These are phyloP conservation scores for Drosophila longiperda DNA, from an alignment of 2,888 invertebrate species.

Conservation along the genomic window DNA sequence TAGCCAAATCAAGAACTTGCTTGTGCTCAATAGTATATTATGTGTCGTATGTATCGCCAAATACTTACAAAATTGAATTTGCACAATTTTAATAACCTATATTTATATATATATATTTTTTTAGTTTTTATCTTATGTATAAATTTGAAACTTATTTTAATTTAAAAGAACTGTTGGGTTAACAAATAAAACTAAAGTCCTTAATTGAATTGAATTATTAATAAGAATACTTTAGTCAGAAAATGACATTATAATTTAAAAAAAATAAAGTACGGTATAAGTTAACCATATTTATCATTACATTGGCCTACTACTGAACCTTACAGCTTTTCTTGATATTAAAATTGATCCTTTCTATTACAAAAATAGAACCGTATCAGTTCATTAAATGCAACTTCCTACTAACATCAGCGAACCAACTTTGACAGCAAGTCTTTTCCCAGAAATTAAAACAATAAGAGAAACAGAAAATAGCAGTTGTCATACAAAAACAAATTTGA, in stretches of 20 bases:
- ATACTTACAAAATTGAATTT: background rate
- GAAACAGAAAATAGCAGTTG: background rate
- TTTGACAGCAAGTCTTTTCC: constrained; percentile 45
- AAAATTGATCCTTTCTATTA: background rate
- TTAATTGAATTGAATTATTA: too few species aligned
- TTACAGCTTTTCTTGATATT: background rate
- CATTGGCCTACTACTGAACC: too few species aligned
- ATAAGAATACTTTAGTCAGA: background rate
- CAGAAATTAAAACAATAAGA: constrained; percentile 32
- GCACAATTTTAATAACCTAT: background rate
- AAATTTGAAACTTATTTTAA: background rate
- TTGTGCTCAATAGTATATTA: background rate
- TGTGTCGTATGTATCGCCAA: background rate
- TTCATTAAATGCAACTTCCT: too few species aligned
- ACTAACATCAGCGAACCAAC: constrained; percentile 16
- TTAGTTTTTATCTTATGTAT: background rate
- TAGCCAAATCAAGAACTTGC: background rate
- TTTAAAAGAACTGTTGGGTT: background rate
- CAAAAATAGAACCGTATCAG: background rate
- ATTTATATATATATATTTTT: background rate
- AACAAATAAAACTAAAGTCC: background rate
- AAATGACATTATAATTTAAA: too few species aligned
- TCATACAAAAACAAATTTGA: constrained; percentile 43
- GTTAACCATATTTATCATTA: background rate
- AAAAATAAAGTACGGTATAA: background rate